A percentile compares a stretch with the other conserved stretches of the same genome.
Conservation (phyloP, 2,888 invertebrate genomes). For the Nomada fabriciana region DNA sequence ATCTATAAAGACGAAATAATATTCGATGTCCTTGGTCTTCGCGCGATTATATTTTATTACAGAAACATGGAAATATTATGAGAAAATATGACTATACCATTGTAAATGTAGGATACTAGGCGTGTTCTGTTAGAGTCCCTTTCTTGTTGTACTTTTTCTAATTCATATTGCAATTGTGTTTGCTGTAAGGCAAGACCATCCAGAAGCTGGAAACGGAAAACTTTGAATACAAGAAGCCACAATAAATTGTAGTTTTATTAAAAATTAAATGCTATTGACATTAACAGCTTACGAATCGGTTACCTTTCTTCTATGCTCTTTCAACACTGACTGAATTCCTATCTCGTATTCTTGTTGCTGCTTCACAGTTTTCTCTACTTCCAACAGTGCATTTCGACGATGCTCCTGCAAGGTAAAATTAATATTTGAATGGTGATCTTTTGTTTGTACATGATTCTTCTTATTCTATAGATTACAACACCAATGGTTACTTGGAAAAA, state of each 20-base stretch:
- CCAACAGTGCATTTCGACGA: conserved; percentile 85
- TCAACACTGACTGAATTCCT: conserved; percentile 87
- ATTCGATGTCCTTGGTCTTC: not conserved
- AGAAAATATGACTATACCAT: conserved; percentile 68
- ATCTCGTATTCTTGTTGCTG: conserved; percentile 88
- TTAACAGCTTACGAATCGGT: conserved; percentile 67
- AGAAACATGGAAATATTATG: conserved; percentile 17
- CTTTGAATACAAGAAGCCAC: not conserved
- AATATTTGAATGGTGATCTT: conserved; percentile 3
- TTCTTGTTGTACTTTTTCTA: conserved; percentile 89
- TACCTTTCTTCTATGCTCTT: conserved; percentile 88
- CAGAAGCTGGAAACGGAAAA: conserved; percentile 83
- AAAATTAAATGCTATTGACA: not conserved
- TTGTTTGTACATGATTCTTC: not conserved
- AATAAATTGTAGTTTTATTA: not conserved
- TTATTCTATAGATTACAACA: conserved; percentile 1
- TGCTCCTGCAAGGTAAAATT: conserved; percentile 83
- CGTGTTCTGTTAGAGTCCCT: conserved; percentile 85
- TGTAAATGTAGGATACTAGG: conserved; percentile 78
- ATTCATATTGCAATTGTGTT: conserved; percentile 88
- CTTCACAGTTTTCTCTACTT: conserved; percentile 88
- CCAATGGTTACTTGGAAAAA: conserved; percentile 14
- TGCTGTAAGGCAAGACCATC: conserved; percentile 87
- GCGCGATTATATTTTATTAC: conserved; percentile 1
- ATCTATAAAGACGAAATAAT: not conserved